Base-by-base conservation (phyloP, 2,797 vertebrate species). In the Schizopygopsis pylzovi region DNA sequence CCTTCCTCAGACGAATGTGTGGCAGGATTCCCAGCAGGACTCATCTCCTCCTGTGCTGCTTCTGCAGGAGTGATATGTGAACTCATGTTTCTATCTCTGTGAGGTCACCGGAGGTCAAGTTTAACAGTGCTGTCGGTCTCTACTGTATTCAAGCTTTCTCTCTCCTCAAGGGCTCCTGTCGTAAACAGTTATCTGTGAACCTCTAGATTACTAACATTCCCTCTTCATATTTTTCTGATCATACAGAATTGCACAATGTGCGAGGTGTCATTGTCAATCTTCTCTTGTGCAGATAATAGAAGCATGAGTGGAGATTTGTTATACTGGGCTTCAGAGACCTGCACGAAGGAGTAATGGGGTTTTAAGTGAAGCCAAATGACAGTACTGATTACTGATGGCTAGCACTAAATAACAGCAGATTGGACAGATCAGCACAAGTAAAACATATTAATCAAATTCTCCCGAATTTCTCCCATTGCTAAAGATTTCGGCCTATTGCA, bases 201-300 rank as follows among this genome's bases (percentile, higher is more conserved):
- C 6, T 81, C 86, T 89, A 87, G 73, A 80, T 37, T 33, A 54
- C 73, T 33, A 85, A 54, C 85, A 87, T 77, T 91, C 90, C 81
- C 87, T 56, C 90, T 83, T 5, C 65, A 33, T 43, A 83, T 88
- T 63, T 92, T 91, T 93, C 92, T 93, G 91, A 89, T 71, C 87
- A 82, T 71, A 68, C 83, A 86, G 91, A 93, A 86, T 84, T 92
- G 91, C 92, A 52, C 71, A 61, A 39, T 56, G 84, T 41, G 63
- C 73, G 33, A 79, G 73, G 83, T 93, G 93, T 91, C 91, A 84
- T 86, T 92, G 92, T 92, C 91, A 90, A 93, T 87, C 83, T 87
- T 91, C 54, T 79, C 85, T 2, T 3, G 63, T 90, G 90, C 90
- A 92, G 89, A 84, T 85, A 87, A 86, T 81, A 86, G 89, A 85